Base-by-base conservation (phyloP, 2,113 vertebrate species). In the Podarcis cretensis region DNA sequence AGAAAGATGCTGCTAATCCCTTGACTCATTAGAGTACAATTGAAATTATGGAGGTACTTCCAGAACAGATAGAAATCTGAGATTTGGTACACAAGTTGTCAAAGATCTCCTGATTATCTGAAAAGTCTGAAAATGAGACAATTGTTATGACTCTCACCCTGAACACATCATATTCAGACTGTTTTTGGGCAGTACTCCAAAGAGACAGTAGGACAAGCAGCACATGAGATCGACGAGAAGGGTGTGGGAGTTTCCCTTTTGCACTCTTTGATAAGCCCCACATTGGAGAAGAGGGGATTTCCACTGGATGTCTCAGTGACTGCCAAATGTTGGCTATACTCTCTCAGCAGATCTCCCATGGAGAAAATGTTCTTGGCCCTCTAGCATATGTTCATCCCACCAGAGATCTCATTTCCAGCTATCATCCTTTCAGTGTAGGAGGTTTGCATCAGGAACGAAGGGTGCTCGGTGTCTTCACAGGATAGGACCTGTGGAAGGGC, bases 401-500 rank as follows among this genome's bases (percentile, higher is more conserved):
- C 63, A 66, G 40, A 66, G 75, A 43, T 16, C 13, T 9, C 40
- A 80, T n/a, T 35, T 71, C 65, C 32, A 68, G 65, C 65, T 48
- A 35, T 32, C 75, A 35, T 30, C 37, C 32, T 30, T 87, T 57
- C 35, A 40, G 40, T 73, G 37, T 21, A 59, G 81, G 81, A 68
- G 12, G 21, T 7, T 76, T 86, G 43, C 25, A 32, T 66, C 54
- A 1, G 16, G 16, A 37, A 68, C 1, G 23, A 83, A 83, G 82
- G 66, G 59, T 30, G 18, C 30, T 77, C 30, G 6, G 7, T 4
- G 7, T 84, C 21, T 54, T 57, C 40, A 68, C 43, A 68, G 71
- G 76, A 27, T 63, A 76, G 90, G 76, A 94, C 90, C 12, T 21
- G 69, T 21, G 16, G 85, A 84, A 83, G 89, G 79, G 86, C 88